Base-by-base conservation (phyloP, 2,888 invertebrate genomes). In the Rhingia rostrata region DNA sequence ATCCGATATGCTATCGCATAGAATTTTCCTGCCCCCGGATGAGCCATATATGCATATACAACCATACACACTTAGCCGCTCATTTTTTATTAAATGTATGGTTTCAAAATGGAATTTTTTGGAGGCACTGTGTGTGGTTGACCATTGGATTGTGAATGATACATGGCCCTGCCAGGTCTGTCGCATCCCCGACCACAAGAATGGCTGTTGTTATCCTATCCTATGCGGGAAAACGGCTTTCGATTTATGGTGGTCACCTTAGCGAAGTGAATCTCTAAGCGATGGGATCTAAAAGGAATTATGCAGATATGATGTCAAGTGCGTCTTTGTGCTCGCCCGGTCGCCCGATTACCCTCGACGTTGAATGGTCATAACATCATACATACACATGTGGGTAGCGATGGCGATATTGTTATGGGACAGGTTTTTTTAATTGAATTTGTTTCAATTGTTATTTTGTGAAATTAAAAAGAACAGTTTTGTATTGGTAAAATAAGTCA, bases 71-170 rank as follows among this genome's bases (percentile, higher is more conserved):
- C 53, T 66, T 56, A 64, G 70, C 37, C 60, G 61, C 39, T 54
- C 64, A 61, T 79, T 69, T 78, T 54, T 84, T 80, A 74, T 74
- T 84, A 70, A 79, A 84, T 75, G 80, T 74, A 74, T 80, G 58
- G 74, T 69, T 63, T 74, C 69, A 58, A 54, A 75, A 80, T 80
- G 84, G 54, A 70, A 58, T 79, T 84, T 60, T 72, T 72, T 35
- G 56, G 63, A 79, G 53, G 79, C 80, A 54, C 22, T 22, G 22
- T 22, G 63, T 80, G 84, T 77, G 80, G 84, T 84, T 80, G 80
- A 84, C 84, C 80, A 84, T 84, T 84, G 84, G 84, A 84, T 84
- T 84, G 84, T 70, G 80, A 80, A 84, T 84, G 84, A 84, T 84
- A 84, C 84, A 84, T 84, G 64, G 70, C 84, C 37, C 69, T 49